A percentile compares a stretch with the other conserved stretches of the same genome.
phyloP scores from a whole-genome alignment of 2,113 vertebrate genomes.

The Triplophysa siluroides region DNA sequence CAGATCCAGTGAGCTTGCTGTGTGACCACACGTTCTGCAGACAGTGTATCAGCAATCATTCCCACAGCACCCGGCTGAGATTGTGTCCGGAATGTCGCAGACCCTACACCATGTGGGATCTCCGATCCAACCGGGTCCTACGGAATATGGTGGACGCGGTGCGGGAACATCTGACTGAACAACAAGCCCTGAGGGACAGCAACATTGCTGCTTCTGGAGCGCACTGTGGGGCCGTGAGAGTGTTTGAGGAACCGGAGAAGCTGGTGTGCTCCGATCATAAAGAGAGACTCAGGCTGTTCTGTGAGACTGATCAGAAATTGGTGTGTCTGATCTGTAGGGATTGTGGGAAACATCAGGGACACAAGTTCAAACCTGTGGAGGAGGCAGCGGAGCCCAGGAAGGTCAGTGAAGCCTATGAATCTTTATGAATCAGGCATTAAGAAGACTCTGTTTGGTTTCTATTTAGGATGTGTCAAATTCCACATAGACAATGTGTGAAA shows the following conservation, averaged over 20 bases:
- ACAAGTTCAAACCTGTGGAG: slow-evolving; percentile 54
- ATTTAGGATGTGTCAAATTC: slow-evolving; percentile 2
- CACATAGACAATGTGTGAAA: not conserved
- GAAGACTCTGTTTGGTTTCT: not conserved
- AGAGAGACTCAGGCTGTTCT: slow-evolving; percentile 59
- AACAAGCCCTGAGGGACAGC: slow-evolving; percentile 40
- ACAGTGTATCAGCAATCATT: slow-evolving; percentile 57
- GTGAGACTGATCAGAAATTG: slow-evolving; percentile 55
- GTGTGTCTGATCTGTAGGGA: slow-evolving; percentile 60
- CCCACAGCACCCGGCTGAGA: slow-evolving; percentile 32
- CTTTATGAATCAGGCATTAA: too few relatives aligned
- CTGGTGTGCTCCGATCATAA: slow-evolving; percentile 52
- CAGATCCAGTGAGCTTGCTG: slow-evolving; percentile 62
- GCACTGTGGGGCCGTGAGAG: not conserved
- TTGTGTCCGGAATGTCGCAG: slow-evolving; percentile 55
- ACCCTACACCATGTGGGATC: slow-evolving; percentile 51
- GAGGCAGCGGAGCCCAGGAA: slow-evolving; percentile 48
- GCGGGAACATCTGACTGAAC: slow-evolving; percentile 49
- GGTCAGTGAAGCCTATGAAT: slow-evolving; percentile 29
- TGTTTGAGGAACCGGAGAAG: slow-evolving; percentile 42
- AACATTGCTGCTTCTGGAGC: not conserved
- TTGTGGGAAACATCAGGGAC: slow-evolving; percentile 50
- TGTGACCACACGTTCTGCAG: slow-evolving; percentile 67
- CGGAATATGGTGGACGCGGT: slow-evolving; percentile 51
- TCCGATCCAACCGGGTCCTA: slow-evolving; percentile 54